Evolutionary conservation across 1,140 invertebrate species (phyloP).

Genomic region (Diachasma alloeum): DNA sequence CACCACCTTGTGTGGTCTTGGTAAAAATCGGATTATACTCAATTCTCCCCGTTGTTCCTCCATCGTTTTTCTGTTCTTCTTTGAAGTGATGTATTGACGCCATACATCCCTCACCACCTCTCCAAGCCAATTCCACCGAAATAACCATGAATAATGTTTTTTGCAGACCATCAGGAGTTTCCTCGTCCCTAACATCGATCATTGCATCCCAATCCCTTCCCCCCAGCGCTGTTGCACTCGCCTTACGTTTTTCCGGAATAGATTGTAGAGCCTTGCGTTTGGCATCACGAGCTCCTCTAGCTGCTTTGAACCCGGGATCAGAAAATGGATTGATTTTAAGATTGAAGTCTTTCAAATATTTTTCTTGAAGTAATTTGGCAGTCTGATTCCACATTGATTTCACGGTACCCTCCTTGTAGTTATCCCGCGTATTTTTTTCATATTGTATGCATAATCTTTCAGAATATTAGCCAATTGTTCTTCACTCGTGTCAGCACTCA

Average conservation of each 20-base stretch:
- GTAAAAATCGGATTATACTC: no score
- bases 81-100: not conserved
- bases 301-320: not conserved
- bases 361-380: conserved; percentile 6
- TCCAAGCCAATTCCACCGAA: not conserved
- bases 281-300: not conserved
- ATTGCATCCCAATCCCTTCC: not conserved
- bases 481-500: no score
- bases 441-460: no score
- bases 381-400: conserved; percentile 22
- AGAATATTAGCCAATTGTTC: no score
- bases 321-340: not conserved
- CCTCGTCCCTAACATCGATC: not conserved
- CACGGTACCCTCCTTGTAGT: no score
- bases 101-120: not conserved
- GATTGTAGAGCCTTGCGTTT: not conserved
- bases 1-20: no score
- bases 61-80: not conserved
- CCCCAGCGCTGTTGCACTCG: not conserved
- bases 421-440: no score
- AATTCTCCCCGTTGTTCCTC: not conserved
- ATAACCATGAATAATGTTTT: not conserved
- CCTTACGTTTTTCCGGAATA: not conserved
- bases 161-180: not conserved
- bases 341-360: conserved; percentile 6